Percentiles rank a stretch among this genome's conserved stretches.
Conservation (phyloP, 2,113 vertebrate species). For the Varanus salvator region DNA sequence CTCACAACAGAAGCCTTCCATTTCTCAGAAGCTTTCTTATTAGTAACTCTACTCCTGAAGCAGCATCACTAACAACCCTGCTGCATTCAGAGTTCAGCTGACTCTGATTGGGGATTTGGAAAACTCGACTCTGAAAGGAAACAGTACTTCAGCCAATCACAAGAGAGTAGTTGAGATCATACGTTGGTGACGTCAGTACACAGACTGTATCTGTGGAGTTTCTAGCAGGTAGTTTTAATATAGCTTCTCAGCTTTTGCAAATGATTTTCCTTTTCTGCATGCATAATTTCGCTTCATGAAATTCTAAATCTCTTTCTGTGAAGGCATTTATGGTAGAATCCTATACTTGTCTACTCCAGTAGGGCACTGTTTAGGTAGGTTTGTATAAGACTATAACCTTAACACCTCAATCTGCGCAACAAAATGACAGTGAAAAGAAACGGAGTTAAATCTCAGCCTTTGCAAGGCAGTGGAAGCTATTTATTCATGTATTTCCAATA, state of each 20-base stretch:
- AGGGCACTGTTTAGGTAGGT: too few species aligned
- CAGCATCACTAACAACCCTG: conserved; percentile 53
- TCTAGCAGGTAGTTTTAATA: conserved; percentile 64
- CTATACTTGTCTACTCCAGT: neutral
- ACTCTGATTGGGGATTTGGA: conserved; percentile 7
- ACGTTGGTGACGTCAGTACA: conserved; percentile 57
- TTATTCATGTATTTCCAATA: neutral
- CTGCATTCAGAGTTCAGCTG: conserved; percentile 22
- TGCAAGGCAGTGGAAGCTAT: neutral
- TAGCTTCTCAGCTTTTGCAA: conserved; percentile 54
- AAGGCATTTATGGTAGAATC: neutral
- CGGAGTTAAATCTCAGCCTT: neutral
- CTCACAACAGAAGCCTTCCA: conserved; percentile 43
- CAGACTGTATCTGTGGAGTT: conserved; percentile 50
- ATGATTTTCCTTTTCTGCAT: conserved; percentile 17
- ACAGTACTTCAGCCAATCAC: conserved; percentile 74
- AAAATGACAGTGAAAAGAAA: conserved; percentile 1
- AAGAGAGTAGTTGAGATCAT: conserved; percentile 29
- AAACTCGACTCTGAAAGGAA: conserved; percentile 75
- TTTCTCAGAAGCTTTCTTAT: conserved; percentile 51
- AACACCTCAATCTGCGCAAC: conserved; percentile 13
- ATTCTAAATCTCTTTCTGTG: conserved; percentile 20
- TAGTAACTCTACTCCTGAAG: conserved; percentile 53
- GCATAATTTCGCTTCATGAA: conserved; percentile 31
- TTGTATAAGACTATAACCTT: neutral